A percentile compares a stretch with the other conserved stretches of the same genome.
phyloP scores from a whole-genome alignment of 2,888 invertebrate species.

The Archips xylosteana region DNA sequence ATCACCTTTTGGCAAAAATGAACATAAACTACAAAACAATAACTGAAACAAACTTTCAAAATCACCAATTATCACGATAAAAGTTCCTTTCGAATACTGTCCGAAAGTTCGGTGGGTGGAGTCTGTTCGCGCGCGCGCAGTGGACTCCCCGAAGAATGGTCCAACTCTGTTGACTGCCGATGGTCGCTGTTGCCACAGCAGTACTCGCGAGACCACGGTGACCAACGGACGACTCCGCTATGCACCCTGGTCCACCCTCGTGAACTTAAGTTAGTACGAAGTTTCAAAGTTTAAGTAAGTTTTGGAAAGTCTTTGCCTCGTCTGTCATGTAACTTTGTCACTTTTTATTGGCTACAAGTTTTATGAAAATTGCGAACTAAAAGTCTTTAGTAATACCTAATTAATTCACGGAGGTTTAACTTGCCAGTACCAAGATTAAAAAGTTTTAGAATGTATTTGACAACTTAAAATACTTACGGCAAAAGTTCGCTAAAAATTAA shows the following conservation, averaged over 20 bases:
- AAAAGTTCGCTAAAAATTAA: neutral
- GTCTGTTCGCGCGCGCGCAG: conserved; percentile 68
- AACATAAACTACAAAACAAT: neutral
- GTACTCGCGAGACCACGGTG: conserved; percentile 74
- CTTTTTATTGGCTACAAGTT: conserved; percentile 4
- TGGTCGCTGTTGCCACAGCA: conserved; percentile 59
- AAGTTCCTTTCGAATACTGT: conserved; percentile 30
- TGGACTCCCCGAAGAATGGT: conserved; percentile 71
- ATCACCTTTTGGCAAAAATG: no score
- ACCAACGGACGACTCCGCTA: conserved; percentile 70
- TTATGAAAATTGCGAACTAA: neutral
- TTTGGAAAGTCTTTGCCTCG: conserved; percentile 24
- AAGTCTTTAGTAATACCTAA: neutral
- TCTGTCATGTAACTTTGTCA: conserved; percentile 34
- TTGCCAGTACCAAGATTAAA: neutral
- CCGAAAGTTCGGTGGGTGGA: conserved; percentile 76
- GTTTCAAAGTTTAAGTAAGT: conserved; percentile 36
- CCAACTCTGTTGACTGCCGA: conserved; percentile 67
- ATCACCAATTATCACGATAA: conserved; percentile 9
- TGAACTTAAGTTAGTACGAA: conserved; percentile 47
- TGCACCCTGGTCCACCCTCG: conserved; percentile 60
- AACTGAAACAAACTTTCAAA: conserved; percentile 14
- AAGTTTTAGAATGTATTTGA: neutral
- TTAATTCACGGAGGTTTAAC: neutral
- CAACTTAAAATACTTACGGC: neutral